Base-by-base conservation (phyloP, 2,888 invertebrate genomes). In the Sericinus montela region DNA sequence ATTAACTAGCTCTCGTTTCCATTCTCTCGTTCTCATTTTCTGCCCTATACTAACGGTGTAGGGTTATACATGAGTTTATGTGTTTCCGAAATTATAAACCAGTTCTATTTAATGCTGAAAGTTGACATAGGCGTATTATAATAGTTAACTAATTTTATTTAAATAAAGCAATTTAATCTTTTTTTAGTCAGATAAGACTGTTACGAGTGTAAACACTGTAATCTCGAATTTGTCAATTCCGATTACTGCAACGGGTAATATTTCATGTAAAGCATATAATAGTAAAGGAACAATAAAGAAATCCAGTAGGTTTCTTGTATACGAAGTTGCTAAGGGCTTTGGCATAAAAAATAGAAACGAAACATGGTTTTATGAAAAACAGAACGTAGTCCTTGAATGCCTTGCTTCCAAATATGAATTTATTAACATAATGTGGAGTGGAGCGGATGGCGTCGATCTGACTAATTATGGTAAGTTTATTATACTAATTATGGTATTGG, bases 401-500 rank as follows among this genome's bases (percentile, higher is more conserved):
- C 56, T 76, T 25, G 87, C 81, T 25, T 85, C 86, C 0, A 69
- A 61, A 53, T 75, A 80, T 51, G 65, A 78, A 10, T 86, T 69
- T 53, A 14, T 41, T 1, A 71, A 67, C 48, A 69, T 83, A 0
- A 69, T 69, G n/a, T 88, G 87, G 87, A 30, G 58, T 3, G 64
- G 63, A 16, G 53, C 52, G 13, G 56, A 70, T 19, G 60, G 53
- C 1, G 46, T 59, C 1, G 55, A 55, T 45, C 52, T 51, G 14
- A 54, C 30, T 54, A 56, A 53, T 30, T 59, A 56, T 30, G 67
- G 78, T 79, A 55, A 65, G 62, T 51, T 40, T 45, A 10, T 34
- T 30, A 34, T 8, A 25, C 7, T 25, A 14, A 9, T 10, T 0
- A n/a, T n/a, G n/a, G n/a, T n/a, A n/a, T n/a, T n/a, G n/a, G n/a